These are phyloP conservation scores for Stenchaetothrips biformis DNA, from an alignment of 2,888 invertebrate species.

Conservation along the genomic window DNA sequence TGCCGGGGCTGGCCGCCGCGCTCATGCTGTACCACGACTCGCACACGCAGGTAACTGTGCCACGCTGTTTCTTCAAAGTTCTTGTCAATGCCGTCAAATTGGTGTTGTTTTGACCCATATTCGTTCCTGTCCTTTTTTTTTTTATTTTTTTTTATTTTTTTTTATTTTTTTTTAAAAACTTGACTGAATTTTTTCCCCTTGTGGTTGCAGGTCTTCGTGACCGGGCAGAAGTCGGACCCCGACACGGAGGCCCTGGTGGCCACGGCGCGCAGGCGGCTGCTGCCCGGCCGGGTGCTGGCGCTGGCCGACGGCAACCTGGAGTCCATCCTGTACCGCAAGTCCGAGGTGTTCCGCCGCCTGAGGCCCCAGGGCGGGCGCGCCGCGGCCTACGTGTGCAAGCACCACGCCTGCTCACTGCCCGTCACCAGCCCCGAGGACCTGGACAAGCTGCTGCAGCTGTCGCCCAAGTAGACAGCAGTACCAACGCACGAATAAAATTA, in stretches of 20 bases:
- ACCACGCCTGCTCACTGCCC: slow-evolving; percentile 69
- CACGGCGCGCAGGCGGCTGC: slow-evolving; percentile 58
- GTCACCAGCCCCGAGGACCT: slow-evolving; percentile 63
- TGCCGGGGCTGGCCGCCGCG: slow-evolving; percentile 73
- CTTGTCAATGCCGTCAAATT: neutral
- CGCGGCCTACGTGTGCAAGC: slow-evolving; percentile 73
- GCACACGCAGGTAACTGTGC: slow-evolving; percentile 63
- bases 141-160: no score
- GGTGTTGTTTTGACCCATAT: slow-evolving; percentile 11
- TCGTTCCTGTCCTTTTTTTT: slow-evolving; percentile 14
- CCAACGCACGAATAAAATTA: neutral
- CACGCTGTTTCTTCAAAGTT: no score
- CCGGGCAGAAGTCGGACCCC: slow-evolving; percentile 59
- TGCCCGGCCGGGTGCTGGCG: slow-evolving; percentile 65
- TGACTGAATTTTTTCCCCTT: neutral
- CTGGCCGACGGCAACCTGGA: slow-evolving; percentile 48
- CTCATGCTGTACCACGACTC: slow-evolving; percentile 64
- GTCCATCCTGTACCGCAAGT: slow-evolving; percentile 45
- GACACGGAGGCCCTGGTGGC: slow-evolving; percentile 63
- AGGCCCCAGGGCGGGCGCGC: slow-evolving; percentile 57
- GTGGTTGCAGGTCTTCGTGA: slow-evolving; percentile 57
- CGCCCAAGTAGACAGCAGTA: slow-evolving; percentile 37
- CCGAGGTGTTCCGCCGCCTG: slow-evolving; percentile 48
- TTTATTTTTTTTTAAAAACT: slow-evolving; percentile 11
- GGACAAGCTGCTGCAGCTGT: slow-evolving; percentile 56